phyloP scores from a whole-genome alignment of 2,888 invertebrate species.

The Escarpia spicata region DNA sequence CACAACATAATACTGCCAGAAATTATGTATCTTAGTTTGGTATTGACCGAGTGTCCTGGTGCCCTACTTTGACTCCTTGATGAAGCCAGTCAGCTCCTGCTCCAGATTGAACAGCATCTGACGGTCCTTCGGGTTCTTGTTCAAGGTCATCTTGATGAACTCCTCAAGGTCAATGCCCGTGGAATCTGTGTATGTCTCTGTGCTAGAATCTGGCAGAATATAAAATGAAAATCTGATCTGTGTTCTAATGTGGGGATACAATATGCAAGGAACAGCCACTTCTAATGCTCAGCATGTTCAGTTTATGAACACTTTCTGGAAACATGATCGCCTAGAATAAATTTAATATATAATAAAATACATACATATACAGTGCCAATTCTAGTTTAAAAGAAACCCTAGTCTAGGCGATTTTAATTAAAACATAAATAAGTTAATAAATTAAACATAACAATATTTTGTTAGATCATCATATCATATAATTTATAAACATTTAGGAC shows the following conservation, averaged over 20 bases:
- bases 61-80: constrained; percentile 81
- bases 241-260: neutral
- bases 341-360: too few relatives aligned
- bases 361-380: too few relatives aligned
- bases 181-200: constrained; percentile 76
- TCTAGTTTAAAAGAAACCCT: too few relatives aligned
- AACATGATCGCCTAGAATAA: too few relatives aligned
- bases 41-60: neutral
- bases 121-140: constrained; percentile 89
- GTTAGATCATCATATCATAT: neutral
- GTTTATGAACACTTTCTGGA: too few relatives aligned
- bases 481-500: neutral
- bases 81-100: constrained; percentile 83
- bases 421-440: neutral
- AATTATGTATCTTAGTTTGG: too few relatives aligned
- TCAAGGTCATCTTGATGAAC: constrained; percentile 90
- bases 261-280: neutral
- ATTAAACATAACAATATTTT: neutral
- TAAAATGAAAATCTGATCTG: neutral
- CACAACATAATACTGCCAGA: too few relatives aligned
- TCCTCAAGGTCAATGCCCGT: constrained; percentile 84
- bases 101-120: constrained; percentile 86
- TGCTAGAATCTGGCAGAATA: constrained; percentile 75
- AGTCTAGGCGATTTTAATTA: too few relatives aligned
- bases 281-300: neutral